Percentiles rank a stretch among this genome's conserved stretches.
These are phyloP conservation scores for Bombus soroeensis DNA, from an alignment of 1,140 invertebrate genomes.

Conservation along the genomic window DNA sequence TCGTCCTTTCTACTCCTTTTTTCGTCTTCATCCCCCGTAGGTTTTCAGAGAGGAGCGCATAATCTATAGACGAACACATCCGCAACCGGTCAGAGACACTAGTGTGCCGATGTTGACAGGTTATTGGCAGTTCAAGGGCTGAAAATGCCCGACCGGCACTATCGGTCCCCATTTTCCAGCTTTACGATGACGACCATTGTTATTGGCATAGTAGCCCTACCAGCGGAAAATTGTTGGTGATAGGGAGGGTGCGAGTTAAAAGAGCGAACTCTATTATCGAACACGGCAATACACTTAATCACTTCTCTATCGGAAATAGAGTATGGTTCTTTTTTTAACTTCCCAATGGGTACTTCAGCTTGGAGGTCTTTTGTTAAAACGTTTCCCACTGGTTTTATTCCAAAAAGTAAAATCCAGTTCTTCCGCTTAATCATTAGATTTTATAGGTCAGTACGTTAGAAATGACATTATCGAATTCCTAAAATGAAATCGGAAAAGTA, in stretches of 20 bases:
- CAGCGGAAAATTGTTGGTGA: conserved; percentile 49
- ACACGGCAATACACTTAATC: conserved; percentile 19
- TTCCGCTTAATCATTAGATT: not conserved
- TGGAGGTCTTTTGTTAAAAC: not conserved
- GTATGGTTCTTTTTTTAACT: not conserved
- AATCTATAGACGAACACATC: conserved; percentile 31
- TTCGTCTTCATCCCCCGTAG: not conserved
- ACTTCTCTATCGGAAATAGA: conserved; percentile 3
- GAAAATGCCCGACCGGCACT: conserved; percentile 68
- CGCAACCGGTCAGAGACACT: conserved; percentile 27
- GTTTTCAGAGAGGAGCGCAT: conserved; percentile 9
- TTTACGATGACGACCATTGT: conserved; percentile 77
- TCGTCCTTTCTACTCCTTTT: not conserved
- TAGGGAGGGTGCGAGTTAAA: conserved; percentile 38
- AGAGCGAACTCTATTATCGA: conserved; percentile 18
- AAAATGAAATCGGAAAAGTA: not conserved
- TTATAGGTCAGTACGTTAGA: not conserved
- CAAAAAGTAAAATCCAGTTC: not conserved
- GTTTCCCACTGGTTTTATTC: not conserved
- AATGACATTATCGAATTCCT: not conserved
- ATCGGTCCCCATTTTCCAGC: conserved; percentile 73
- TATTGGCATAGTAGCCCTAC: conserved; percentile 67
- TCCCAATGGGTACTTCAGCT: not conserved
- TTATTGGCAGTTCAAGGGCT: conserved; percentile 73
- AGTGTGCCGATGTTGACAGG: conserved; percentile 65